Base-by-base conservation (phyloP, 1,140 invertebrate genomes). In the Oryctes rhinoceros region DNA sequence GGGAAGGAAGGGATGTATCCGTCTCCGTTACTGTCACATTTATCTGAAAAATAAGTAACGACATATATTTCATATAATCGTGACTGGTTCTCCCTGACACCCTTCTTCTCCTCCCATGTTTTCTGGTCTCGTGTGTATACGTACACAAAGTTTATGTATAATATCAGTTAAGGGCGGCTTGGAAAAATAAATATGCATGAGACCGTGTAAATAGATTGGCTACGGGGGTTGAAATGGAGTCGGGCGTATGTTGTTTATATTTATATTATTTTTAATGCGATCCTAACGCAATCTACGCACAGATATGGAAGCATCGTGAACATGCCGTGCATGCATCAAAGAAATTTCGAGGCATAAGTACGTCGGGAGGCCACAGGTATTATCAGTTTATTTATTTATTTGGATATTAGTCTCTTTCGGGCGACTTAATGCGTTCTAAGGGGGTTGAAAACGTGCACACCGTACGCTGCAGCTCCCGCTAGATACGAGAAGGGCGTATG, bases 161-260 rank as follows among this genome's bases (percentile, higher is more conserved):
- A 53, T 53, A 53, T 53, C 49, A 53, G 49, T 53, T 53, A 53
- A 53, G 49, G 49, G 49, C 49, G 49, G 49, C 49, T 53, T 53
- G 13, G 49, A 53, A 53, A 53, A 53, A 53, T 53, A 53, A 53
- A 53, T 53, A 53, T 53, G 49, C n/a, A 53, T 53, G 49, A 53
- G n/a, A n/a, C 49, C 49, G 49, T 53, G 49, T 53, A 53, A 15
- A 53, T 53, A 53, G 49, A 53, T 53, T 53, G 49, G 49, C 49
- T 53, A 53, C 49, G 49, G 49, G 49, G 49, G 49, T 13, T 53
- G 49, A 53, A 53, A 53, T 53, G 49, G 49, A 53, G 49, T 53
- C 49, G 49, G 49, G 13, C n/a, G 49, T 53, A 15, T 13, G 49
- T 53, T 53, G 49, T 53, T 53, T 53, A 10, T 53, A 53, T 53